A percentile compares a stretch with the other conserved stretches of the same genome.
Evolutionary conservation across 1,140 invertebrate species (phyloP).

Genomic region (Sycobia sp.): DNA sequence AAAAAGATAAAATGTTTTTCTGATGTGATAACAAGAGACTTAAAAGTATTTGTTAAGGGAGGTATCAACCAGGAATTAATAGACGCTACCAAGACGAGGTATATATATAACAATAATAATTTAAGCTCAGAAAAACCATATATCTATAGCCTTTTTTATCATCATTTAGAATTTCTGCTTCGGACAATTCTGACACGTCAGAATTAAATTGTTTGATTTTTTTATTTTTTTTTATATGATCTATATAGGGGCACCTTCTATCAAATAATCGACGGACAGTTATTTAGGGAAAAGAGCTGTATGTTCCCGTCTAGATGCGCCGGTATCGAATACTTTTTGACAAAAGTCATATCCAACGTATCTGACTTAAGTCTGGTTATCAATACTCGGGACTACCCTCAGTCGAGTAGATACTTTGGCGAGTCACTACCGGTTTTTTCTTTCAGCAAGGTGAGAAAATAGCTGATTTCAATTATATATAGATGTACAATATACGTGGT

Average conservation of each 20-base stretch:
- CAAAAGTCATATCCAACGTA: conserved; percentile 68
- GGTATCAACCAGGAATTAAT: conserved; percentile 73
- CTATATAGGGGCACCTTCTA: conserved; percentile 76
- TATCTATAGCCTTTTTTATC: too few species aligned
- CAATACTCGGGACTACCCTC: conserved; percentile 93
- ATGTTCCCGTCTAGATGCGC: conserved; percentile 90
- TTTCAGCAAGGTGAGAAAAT: conserved; percentile 82
- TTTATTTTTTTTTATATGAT: conserved; percentile 1
- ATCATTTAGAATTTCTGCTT: not conserved
- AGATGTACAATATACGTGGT: too few species aligned
- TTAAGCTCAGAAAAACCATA: too few species aligned
- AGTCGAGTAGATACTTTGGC: conserved; percentile 71
- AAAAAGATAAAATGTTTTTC: conserved; percentile 69
- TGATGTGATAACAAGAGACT: conserved; percentile 71
- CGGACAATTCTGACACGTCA: not conserved
- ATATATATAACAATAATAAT: too few species aligned
- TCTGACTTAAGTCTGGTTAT: conserved; percentile 87
- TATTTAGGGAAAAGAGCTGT: conserved; percentile 84
- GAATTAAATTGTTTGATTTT: conserved; percentile 31
- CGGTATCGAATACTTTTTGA: conserved; percentile 89
- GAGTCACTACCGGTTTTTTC: conserved; percentile 83
- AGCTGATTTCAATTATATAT: not conserved
- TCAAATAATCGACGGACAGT: conserved; percentile 79
- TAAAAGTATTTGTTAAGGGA: conserved; percentile 69
- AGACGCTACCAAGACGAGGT: conserved; percentile 65